phyloP scores from a whole-genome alignment of 2,797 vertebrate species.

The Triplophysa yarkandensis region DNA sequence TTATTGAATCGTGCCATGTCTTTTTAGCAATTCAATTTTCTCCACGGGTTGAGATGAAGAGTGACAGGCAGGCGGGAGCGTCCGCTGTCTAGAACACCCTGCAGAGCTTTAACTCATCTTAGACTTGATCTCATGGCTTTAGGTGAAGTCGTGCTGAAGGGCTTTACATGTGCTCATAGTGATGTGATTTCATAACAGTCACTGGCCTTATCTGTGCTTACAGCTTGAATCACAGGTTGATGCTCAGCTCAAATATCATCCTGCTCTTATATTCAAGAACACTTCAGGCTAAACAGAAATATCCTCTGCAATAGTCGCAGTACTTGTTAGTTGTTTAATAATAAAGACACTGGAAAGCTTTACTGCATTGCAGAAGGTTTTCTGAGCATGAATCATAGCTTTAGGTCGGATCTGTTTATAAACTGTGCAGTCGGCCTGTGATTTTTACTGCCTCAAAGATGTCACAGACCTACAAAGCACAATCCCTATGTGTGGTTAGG shows the following conservation, averaged over 20 bases:
- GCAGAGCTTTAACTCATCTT: constrained; percentile 58
- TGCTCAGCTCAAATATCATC: background rate
- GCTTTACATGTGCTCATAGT: constrained; percentile 58
- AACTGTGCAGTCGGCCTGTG: too few relatives aligned
- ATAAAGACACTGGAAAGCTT: too few relatives aligned
- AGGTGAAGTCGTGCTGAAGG: constrained; percentile 61
- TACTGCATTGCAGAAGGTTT: too few relatives aligned
- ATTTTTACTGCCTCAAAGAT: too few relatives aligned
- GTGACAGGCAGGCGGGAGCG: constrained; percentile 60
- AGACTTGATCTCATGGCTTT: constrained; percentile 72
- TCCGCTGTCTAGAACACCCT: background rate
- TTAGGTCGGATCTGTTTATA: too few relatives aligned
- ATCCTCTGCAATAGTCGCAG: too few relatives aligned
- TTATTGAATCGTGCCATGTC: constrained; percentile 46
- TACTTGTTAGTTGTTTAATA: too few relatives aligned
- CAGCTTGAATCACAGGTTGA: background rate
- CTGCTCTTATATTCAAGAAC: too few relatives aligned
- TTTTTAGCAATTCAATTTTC: constrained; percentile 23
- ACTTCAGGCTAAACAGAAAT: too few relatives aligned
- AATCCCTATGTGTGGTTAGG: too few relatives aligned
- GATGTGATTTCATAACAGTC: background rate
- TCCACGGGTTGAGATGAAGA: constrained; percentile 54
- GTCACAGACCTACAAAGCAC: too few relatives aligned
- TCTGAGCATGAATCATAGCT: too few relatives aligned
- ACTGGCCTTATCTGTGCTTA: constrained; percentile 13